Evolutionary conservation across 1,140 invertebrate genomes (phyloP), one percentile per base, ranked within the genome.

Genomic region (Diuraphis noxia): DNA sequence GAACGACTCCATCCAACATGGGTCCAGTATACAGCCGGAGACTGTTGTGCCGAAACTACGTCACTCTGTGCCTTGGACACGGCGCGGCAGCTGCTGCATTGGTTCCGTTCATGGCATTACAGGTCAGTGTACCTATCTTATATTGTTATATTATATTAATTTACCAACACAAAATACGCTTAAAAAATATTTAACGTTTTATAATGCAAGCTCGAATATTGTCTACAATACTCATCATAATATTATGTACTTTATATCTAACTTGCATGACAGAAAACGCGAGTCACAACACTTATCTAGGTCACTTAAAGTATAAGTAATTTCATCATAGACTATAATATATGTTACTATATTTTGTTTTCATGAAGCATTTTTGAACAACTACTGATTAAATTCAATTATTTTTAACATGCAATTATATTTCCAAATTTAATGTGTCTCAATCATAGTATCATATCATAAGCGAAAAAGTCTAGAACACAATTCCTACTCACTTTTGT

Each of bases 51-150:
- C 94, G 94, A 0, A 95, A 96, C 92, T 95, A 96, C 92, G 94
- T 95, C 85, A 93, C 95, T 91, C 92, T 96, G 91, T 95, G 96
- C 82, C 92, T 96, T 0, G 95, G 95, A 0, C 94, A 96, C 87
- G 94, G 95, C 8, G 94, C 95, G 25, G 93, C 95, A n/a, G 95
- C 95, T 2, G 95, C 96, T 3, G 95, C 96, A 0, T 95, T 95
- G 87, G 93, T 96, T 46, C 96, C 96, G 0, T 94, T 96, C 41
- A 94, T 96, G 92, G 95, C 95, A 1, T 92, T 96, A 30, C 96
- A 96, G 93, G 89, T 91, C n/a, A 5, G 85, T 49, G 85, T 49
- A 52, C 23, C 2, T 95, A 41, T 94, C 94, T 84, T 94, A 95
- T 85, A 94, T 94, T 21, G 93, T 94, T 21, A 95, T 94, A 94